Evolutionary conservation across 2,797 vertebrate genomes (phyloP), one percentile per base, ranked within the genome.

Genomic region (Oreochromis grahami): DNA sequence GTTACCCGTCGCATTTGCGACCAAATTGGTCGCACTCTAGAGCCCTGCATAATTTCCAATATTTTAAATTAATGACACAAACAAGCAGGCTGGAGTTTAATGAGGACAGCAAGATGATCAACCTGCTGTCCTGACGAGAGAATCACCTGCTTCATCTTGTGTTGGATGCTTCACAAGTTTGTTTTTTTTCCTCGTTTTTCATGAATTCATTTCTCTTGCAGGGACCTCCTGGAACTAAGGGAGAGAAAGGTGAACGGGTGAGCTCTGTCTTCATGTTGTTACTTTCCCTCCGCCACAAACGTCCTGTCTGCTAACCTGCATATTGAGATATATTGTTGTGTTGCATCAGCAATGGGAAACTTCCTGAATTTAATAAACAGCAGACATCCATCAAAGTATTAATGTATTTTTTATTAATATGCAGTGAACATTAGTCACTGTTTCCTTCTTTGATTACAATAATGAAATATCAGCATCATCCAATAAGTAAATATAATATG

Each of bases 171-270:
- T 68, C 65, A 70, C 21, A 72, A 32, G 24, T 70, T 7, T 24
- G 12, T 7, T 3, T 5, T 26, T 21, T 12, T 55, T 21, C 15
- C 2, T 19, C 24, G 7, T 26, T 79, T 38, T 83, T 87, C 32
- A 70, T 12, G 21, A 5, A 5, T 21, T 53, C 0, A 12, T 51
- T 52, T 88, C 7, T 93, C 77, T 86, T 86, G 15, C 91, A 99
- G 98, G 98, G 98, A 76, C 84, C 94, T 81, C 81, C 95, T 15
- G 98, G 98, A 93, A 3, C 84, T 78, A 99, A 97, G 78, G 98
- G 98, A 17, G 98, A 99, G 29, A 97, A 96, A 87, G 98, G 98
- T 80, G 98, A 99, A 93, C 95, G 98, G 90, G 98, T 99, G 92
- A 96, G 98, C 93, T 13, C 7, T 8, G 19, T 76, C 5, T 6